Conservation (phyloP, 2,888 invertebrate species). For the Polia nebulosa region DNA sequence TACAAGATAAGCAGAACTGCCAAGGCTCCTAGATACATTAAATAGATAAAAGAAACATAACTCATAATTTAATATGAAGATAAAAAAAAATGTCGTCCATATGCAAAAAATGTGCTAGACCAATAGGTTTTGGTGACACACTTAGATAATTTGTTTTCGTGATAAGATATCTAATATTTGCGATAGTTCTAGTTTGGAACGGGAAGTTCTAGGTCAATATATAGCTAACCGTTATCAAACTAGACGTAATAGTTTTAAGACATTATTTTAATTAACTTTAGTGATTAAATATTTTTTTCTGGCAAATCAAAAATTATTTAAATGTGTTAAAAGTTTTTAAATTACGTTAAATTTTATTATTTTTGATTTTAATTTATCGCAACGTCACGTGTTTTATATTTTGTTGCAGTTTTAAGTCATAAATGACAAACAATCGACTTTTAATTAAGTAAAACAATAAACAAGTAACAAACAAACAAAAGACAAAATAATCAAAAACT, state of each 20-base stretch:
- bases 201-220: slow-evolving; percentile 65
- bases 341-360: neutral
- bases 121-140: slow-evolving; percentile 63
- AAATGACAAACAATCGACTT: neutral
- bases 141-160: slow-evolving; percentile 57
- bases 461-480: neutral
- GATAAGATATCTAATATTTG: slow-evolving; percentile 61
- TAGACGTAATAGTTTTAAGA: neutral
- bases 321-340: neutral
- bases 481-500: neutral
- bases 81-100: slow-evolving; percentile 20
- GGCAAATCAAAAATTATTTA: neutral
- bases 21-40: slow-evolving; percentile 21
- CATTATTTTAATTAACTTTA: neutral
- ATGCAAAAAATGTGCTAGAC: slow-evolving; percentile 55
- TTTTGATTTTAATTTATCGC: neutral
- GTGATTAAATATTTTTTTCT: neutral
- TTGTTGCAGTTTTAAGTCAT: neutral
- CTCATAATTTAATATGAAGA: neutral
- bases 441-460: neutral
- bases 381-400: neutral
- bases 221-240: slow-evolving; percentile 9
- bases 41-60: neutral
- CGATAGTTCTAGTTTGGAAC: slow-evolving; percentile 37
- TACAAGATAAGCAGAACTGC: slow-evolving; percentile 11